Evolutionary conservation across 2,113 vertebrate species (phyloP).

Genomic region (Eclectus roratus): DNA sequence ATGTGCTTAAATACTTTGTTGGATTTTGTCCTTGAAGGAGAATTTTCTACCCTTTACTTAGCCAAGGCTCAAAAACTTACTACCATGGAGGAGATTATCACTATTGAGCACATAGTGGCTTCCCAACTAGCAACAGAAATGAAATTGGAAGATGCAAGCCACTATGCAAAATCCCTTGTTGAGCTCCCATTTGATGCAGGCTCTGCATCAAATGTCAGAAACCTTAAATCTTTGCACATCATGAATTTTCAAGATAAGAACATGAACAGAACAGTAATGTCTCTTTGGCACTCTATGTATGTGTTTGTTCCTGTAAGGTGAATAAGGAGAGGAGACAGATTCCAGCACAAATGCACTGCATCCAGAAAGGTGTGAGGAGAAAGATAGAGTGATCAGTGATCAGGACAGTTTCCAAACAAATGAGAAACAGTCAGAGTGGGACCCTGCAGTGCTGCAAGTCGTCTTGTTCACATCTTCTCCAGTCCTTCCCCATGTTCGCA

Average conservation of each 20-base stretch:
- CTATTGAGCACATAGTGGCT: neutral
- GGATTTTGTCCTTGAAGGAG: neutral
- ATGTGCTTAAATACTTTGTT: neutral
- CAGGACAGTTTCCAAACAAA: neutral
- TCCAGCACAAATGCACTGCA: neutral
- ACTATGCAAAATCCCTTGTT: neutral
- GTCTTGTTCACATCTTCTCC: neutral
- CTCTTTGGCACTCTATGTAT: neutral
- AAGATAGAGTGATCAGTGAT: neutral
- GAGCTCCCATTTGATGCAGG: neutral
- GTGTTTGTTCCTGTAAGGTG: neutral
- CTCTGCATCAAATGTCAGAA: neutral
- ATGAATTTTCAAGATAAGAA: neutral
- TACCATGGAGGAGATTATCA: neutral
- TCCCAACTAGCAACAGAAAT: neutral
- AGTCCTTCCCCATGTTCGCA: neutral
- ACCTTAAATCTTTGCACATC: neutral
- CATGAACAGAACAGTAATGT: neutral
- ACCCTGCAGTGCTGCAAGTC: neutral
- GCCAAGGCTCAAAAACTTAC: neutral
- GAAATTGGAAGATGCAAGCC: neutral
- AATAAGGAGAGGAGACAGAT: neutral
- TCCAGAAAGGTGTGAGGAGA: neutral
- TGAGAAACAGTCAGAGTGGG: neutral
- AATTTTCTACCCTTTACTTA: neutral